A percentile compares a stretch with the other conserved stretches of the same genome.
phyloP scores from a whole-genome alignment of 2,888 invertebrate genomes.

The Chloromyia formosa region DNA sequence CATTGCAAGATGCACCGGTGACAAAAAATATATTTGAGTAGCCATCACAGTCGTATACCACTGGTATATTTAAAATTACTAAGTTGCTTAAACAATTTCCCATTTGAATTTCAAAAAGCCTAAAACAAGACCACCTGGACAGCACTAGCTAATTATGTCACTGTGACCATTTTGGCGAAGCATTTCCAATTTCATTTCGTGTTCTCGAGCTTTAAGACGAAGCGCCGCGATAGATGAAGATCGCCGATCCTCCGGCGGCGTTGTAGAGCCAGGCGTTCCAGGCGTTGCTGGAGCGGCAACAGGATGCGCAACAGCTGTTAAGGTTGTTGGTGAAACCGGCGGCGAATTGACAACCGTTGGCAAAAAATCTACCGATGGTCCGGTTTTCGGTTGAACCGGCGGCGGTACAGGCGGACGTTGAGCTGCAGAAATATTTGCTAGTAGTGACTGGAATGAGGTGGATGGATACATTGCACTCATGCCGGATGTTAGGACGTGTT shows the following conservation, averaged over 20 bases:
- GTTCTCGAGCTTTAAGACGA: constrained; percentile 87
- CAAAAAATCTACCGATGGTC: constrained; percentile 15
- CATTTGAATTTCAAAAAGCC: constrained; percentile 15
- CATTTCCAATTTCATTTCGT: constrained; percentile 85
- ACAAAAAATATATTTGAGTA: not conserved
- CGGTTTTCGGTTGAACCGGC: constrained; percentile 52
- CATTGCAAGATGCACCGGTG: not conserved
- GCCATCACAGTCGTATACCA: constrained; percentile 40
- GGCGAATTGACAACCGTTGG: constrained; percentile 65
- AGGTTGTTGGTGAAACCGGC: constrained; percentile 66
- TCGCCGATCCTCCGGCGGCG: constrained; percentile 81
- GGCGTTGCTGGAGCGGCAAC: constrained; percentile 61
- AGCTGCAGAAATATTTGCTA: constrained; percentile 80
- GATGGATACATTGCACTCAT: constrained; percentile 68
- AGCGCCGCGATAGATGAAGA: constrained; percentile 89
- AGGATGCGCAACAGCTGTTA: constrained; percentile 58
- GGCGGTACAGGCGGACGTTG: constrained; percentile 65
- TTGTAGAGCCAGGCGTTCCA: constrained; percentile 67
- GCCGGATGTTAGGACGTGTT: constrained; percentile 71
- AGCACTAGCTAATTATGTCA: constrained; percentile 77
- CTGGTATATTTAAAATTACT: constrained; percentile 1
- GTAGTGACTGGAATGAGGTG: constrained; percentile 83
- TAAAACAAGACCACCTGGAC: not conserved
- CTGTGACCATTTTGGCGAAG: constrained; percentile 78
- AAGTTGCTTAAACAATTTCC: not conserved